phyloP scores from a whole-genome alignment of 2,113 vertebrate genomes.

The Myotis brandtii region DNA sequence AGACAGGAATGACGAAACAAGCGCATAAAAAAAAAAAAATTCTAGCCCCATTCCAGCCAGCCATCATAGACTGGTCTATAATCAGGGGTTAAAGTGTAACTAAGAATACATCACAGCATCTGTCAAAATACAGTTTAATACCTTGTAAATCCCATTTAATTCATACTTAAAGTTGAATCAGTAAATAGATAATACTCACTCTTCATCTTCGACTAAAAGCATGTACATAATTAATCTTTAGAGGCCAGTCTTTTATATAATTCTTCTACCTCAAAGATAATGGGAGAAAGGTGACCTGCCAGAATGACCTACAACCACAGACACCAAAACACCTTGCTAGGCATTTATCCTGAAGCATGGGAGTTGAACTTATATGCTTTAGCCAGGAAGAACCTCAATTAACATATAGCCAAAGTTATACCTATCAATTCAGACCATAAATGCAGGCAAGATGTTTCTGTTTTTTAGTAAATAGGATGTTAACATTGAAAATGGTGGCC shows the following conservation, averaged over 20 bases:
- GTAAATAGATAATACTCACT: constrained; percentile 59
- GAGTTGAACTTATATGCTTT: not conserved
- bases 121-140: constrained; percentile 72
- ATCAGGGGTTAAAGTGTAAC: constrained; percentile 58
- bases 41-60: not conserved
- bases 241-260: constrained; percentile 54
- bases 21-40: not conserved
- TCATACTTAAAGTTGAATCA: constrained; percentile 63
- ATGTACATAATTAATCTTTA: constrained; percentile 59
- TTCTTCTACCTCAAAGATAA: constrained; percentile 16
- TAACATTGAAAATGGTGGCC: not conserved
- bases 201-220: constrained; percentile 65
- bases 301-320: constrained; percentile 1
- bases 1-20: constrained; percentile 40
- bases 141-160: constrained; percentile 70
- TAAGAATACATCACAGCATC: constrained; percentile 61
- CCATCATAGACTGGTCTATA: not conserved
- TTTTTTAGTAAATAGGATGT: not conserved
- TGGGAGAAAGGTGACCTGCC: not conserved
- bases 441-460: not conserved
- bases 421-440: not conserved
- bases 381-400: not conserved
- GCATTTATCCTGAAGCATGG: not conserved
- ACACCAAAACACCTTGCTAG: not conserved
- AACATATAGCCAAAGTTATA: not conserved